These are phyloP conservation scores for Tachyglossus aculeatus DNA, from an alignment of 2,797 vertebrate genomes.

Conservation along the genomic window DNA sequence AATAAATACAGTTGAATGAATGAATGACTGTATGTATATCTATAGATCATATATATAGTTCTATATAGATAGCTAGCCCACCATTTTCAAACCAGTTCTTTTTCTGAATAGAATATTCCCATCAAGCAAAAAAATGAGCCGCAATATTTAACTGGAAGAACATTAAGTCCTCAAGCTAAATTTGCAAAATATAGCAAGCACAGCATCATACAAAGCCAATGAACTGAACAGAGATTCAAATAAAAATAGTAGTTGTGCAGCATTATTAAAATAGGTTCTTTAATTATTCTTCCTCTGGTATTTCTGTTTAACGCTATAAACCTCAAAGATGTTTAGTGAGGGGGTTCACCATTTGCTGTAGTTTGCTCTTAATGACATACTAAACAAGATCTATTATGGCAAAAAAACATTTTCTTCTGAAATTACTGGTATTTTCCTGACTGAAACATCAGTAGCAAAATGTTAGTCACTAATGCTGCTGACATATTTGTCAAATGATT, in stretches of 20 bases:
- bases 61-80: too few species aligned
- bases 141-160: neutral
- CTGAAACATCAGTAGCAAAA: neutral
- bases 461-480: neutral
- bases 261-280: neutral
- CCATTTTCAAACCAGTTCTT: neutral
- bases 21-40: too few species aligned
- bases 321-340: neutral
- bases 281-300: neutral
- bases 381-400: neutral
- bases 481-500: neutral
- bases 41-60: too few species aligned
- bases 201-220: neutral
- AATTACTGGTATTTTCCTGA: neutral
- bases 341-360: neutral
- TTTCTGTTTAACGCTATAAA: neutral
- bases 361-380: neutral
- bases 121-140: neutral
- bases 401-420: neutral
- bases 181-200: neutral
- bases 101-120: neutral
- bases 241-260: neutral
- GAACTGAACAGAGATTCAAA: neutral
- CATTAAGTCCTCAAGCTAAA: conserved; percentile 20
- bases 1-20: too few species aligned